These are phyloP conservation scores for Cathartes aura DNA, from an alignment of 2,113 vertebrate genomes.

Conservation along the genomic window DNA sequence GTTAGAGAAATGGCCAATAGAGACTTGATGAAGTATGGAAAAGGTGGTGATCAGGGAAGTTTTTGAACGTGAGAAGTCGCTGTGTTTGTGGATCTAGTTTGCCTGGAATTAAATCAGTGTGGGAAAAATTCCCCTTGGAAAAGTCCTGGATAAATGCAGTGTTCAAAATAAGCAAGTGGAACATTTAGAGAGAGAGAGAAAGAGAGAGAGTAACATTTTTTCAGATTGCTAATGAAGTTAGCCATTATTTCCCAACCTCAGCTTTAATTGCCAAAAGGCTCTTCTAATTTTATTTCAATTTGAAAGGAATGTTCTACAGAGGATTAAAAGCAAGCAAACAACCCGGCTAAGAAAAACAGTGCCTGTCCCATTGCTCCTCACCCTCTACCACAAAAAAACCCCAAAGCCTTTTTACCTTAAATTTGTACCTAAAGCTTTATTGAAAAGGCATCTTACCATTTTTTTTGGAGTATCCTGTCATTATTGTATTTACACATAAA, in stretches of 20 bases:
- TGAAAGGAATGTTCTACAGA: fast-evolving
- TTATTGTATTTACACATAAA: background rate
- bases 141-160: background rate
- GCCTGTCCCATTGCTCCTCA: background rate
- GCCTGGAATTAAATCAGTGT: background rate
- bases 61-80: background rate
- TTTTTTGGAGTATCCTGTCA: background rate
- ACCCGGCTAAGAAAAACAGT: background rate
- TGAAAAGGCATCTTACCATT: fast-evolving
- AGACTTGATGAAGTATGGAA: fast-evolving
- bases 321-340: background rate
- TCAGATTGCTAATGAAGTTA: background rate
- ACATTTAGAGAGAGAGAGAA: background rate
- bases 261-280: background rate
- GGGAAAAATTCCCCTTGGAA: background rate
- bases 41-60: background rate
- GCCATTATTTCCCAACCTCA: background rate
- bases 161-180: background rate
- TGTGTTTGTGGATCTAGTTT: background rate
- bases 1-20: background rate
- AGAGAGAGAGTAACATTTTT: background rate
- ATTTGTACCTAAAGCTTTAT: background rate
- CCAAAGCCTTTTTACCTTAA: background rate
- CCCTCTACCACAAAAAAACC: background rate
- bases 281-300: background rate